Percentiles rank a stretch among this genome's conserved stretches.
Conservation (phyloP, 2,113 vertebrate genomes). For the Bujurquina vittata region DNA sequence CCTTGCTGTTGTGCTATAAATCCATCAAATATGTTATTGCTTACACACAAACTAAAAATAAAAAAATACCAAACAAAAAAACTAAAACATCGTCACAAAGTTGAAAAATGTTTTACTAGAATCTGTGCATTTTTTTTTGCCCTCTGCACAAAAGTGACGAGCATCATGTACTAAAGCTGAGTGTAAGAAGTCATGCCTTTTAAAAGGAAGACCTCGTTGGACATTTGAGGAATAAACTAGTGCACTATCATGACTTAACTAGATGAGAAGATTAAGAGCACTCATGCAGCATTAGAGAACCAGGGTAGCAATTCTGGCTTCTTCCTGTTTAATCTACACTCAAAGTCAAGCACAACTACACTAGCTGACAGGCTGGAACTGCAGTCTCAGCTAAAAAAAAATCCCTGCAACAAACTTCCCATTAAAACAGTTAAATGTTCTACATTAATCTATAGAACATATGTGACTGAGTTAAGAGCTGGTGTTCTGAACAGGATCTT, state of each 20-base stretch:
- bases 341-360: neutral
- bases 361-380: neutral
- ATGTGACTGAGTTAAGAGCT: neutral
- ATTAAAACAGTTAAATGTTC: neutral
- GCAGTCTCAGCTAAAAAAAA: too few species aligned
- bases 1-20: neutral
- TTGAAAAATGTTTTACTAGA: neutral
- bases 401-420: too few species aligned
- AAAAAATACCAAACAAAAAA: too few species aligned
- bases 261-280: neutral
- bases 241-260: neutral
- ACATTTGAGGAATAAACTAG: constrained; percentile 1
- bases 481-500: neutral
- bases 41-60: neutral
- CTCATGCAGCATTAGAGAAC: neutral
- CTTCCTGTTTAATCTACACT: neutral
- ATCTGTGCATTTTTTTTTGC: neutral
- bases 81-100: neutral
- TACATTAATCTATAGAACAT: neutral
- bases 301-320: neutral
- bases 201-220: neutral
- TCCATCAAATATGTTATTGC: neutral
- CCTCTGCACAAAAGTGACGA: neutral
- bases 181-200: neutral
- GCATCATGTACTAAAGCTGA: neutral